Evolutionary conservation across 2,113 vertebrate species (phyloP), one percentile per base, ranked within the genome.

Genomic region (Urocolius indicus): DNA sequence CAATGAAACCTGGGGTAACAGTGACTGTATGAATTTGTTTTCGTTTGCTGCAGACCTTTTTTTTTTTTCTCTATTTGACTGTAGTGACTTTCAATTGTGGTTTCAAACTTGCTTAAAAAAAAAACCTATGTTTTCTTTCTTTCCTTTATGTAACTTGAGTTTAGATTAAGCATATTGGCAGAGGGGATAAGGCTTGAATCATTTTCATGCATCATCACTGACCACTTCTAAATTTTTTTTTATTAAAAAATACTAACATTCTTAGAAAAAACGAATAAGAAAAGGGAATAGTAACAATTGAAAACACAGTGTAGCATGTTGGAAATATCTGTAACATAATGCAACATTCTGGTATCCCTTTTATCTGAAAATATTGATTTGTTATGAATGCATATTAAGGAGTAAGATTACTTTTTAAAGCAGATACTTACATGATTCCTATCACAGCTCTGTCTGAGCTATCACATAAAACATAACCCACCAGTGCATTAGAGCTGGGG

Each of bases 1-100:
- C 77, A 89, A 2, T 6, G 77, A 84, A 92, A 93, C 91, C 76
- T 32, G 89, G 62, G 88, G 83, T 85, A 54, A 65, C 49, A 20
- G 45, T 51, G 80, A 34, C 29, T 84, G 73, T 15, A 13, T 74
- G 73, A 82, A 92, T 88, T 84, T 55, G 41, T 45, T 93, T 96
- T 91, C 74, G 48, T 92, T 55, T 66, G 26, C 57, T 92, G 79
- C 17, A 68, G 65, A 63, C 45, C 61, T 65, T 65, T 89, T 85
- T 77, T 41, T 41, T 41, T 41, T 41, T 41, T n/a, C n/a, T n/a
- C n/a, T 10, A 41, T 41, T 41, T 84, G 15, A 71, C 41, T 93
- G 48, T 81, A 95, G 79, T 94, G 87, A 83, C 76, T 95, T 94
- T 93, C 62, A 51, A 6, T 17, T 54, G 45, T 85, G 57, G 51